Evolutionary conservation across 2,113 vertebrate genomes (phyloP).

Genomic region (Austrofundulus limnaeus): DNA sequence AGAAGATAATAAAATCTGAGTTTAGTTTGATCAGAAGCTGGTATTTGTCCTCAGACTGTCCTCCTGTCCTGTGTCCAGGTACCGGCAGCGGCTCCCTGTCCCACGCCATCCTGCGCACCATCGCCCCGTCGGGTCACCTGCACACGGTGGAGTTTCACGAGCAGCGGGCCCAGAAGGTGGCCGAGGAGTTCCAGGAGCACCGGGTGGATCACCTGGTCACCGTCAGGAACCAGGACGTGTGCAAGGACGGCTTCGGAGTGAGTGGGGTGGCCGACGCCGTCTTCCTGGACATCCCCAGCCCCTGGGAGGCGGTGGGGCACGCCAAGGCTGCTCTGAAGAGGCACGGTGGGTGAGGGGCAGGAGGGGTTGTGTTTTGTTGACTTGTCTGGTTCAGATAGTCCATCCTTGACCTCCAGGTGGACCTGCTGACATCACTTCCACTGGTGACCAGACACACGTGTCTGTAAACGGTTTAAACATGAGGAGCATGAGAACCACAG

Average conservation of each 20-base stretch:
- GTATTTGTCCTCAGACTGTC: no score
- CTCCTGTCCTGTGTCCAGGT: conserved; percentile 69
- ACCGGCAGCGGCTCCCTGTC: conserved; percentile 97
- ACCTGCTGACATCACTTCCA: no score
- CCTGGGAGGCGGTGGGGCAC: conserved; percentile 93
- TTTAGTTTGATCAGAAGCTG: no score
- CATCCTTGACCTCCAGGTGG: no score
- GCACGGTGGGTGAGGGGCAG: conserved; percentile 80
- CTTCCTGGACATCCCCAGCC: conserved; percentile 95
- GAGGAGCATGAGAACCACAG: no score
- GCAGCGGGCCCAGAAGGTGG: conserved; percentile 88
- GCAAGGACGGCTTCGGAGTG: conserved; percentile 91
- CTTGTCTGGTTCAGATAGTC: no score
- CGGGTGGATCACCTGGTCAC: conserved; percentile 90
- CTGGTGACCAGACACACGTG: no score
- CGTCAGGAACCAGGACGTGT: conserved; percentile 93
- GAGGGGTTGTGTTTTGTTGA: background rate
- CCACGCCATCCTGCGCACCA: conserved; percentile 90
- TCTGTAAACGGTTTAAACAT: no score
- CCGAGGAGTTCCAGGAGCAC: conserved; percentile 90
- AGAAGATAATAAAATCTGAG: no score
- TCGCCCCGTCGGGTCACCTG: conserved; percentile 92
- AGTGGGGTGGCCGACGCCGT: conserved; percentile 86
- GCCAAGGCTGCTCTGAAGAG: conserved; percentile 88
- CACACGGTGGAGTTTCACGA: conserved; percentile 97